Percentiles rank a stretch among this genome's conserved stretches.
Conservation (phyloP, 2,888 invertebrate genomes). For the Papilio demoleus region DNA sequence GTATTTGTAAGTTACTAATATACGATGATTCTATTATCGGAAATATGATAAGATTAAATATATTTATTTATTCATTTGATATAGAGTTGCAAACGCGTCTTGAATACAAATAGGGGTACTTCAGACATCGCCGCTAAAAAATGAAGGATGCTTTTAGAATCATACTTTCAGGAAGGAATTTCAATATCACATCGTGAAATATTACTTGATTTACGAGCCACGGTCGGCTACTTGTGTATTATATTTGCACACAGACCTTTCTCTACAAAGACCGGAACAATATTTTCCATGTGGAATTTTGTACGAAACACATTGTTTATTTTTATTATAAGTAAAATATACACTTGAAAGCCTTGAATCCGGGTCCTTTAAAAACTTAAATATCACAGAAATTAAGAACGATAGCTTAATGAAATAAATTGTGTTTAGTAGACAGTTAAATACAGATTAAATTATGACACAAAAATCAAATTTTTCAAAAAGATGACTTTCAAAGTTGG, state of each 20-base stretch:
- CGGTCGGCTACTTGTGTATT: conserved; percentile 23
- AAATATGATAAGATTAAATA: conserved; percentile 8
- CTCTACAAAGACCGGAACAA: conserved; percentile 13
- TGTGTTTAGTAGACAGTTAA: no score
- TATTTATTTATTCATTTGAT: conserved; percentile 10
- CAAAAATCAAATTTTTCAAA: no score
- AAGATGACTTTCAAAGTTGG: no score
- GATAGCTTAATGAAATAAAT: no score
- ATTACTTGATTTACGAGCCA: conserved; percentile 36
- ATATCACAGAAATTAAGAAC: no score
- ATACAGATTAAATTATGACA: no score
- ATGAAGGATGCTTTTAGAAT: conserved; percentile 21
- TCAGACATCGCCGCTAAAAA: conserved; percentile 18
- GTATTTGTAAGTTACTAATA: neutral
- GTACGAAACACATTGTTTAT: neutral
- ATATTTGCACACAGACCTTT: conserved; percentile 4
- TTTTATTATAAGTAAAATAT: neutral
- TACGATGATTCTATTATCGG: neutral
- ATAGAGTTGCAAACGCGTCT: neutral
- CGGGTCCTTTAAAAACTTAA: no score
- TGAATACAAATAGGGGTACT: conserved; percentile 16
- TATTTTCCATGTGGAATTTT: conserved; percentile 11
- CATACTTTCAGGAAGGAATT: conserved; percentile 30
- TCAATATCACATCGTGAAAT: conserved; percentile 37
- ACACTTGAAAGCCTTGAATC: no score